phyloP scores from a whole-genome alignment of 2,797 vertebrate species.

The Eulemur coronatus region DNA sequence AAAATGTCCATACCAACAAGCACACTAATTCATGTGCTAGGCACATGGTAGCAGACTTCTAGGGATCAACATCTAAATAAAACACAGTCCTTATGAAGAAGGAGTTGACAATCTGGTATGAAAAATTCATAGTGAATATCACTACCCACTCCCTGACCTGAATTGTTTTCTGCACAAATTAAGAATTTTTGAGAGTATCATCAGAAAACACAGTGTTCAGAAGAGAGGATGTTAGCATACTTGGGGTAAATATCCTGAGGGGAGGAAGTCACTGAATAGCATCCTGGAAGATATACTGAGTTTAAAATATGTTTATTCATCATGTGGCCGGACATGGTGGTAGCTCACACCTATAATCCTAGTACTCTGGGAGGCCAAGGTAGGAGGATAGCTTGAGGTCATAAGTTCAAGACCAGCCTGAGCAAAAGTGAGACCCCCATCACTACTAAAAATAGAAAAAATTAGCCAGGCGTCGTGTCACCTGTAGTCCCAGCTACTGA shows the following conservation, averaged over 20 bases:
- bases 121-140: not conserved
- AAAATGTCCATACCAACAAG: not conserved
- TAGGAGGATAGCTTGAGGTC: too few relatives aligned
- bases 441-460: too few relatives aligned
- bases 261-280: not conserved
- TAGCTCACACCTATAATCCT: too few relatives aligned
- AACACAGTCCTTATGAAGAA: not conserved
- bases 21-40: not conserved
- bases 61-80: not conserved
- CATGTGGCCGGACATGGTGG: too few relatives aligned
- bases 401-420: too few relatives aligned
- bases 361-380: too few relatives aligned
- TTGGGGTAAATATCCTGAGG: not conserved
- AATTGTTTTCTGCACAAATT: constrained; percentile 17
- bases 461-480: too few relatives aligned
- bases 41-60: not conserved
- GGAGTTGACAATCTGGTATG: not conserved
- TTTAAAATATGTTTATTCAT: not conserved
- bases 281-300: not conserved
- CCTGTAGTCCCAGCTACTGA: too few relatives aligned
- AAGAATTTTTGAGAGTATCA: not conserved
- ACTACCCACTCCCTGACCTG: not conserved
- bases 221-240: not conserved
- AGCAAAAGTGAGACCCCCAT: too few relatives aligned
- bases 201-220: not conserved